Evolutionary conservation across 2,797 vertebrate species (phyloP).

Genomic region (Lates japonicus): DNA sequence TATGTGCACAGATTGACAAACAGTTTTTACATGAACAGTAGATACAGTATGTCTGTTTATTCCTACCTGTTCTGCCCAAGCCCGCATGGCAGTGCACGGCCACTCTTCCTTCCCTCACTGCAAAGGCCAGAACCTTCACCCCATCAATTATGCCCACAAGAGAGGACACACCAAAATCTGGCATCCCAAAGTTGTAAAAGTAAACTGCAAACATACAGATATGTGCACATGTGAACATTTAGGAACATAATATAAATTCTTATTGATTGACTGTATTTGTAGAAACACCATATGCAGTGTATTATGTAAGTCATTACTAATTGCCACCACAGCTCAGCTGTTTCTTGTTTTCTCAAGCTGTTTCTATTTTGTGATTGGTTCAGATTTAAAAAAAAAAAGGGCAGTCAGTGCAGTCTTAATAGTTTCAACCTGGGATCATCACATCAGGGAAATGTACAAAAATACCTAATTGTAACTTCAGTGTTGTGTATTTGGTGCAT

Average conservation of each 20-base stretch:
- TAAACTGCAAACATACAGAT: slow-evolving; percentile 82
- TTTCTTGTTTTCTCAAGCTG: no score
- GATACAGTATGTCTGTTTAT: not conserved
- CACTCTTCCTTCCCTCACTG: slow-evolving; percentile 87
- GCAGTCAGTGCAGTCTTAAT: not conserved
- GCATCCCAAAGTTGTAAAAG: slow-evolving; percentile 91
- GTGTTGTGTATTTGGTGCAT: not conserved
- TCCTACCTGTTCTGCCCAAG: slow-evolving; percentile 87
- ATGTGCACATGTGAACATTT: not conserved
- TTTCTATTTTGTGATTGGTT: not conserved
- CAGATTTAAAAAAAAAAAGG: not conserved
- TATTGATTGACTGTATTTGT: slow-evolving; percentile 3
- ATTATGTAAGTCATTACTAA: not conserved
- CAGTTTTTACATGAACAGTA: not conserved
- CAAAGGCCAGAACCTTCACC: slow-evolving; percentile 89
- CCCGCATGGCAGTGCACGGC: slow-evolving; percentile 91
- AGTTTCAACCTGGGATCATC: not conserved
- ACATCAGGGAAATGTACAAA: not conserved
- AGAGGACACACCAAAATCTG: slow-evolving; percentile 87
- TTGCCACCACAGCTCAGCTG: not conserved
- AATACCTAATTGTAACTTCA: not conserved
- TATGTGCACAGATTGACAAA: not conserved
- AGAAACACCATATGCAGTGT: not conserved
- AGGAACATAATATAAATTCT: not conserved
- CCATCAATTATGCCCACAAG: slow-evolving; percentile 85